Evolutionary conservation across 2,888 invertebrate genomes (phyloP).

Genomic region (Andrena camellia): DNA sequence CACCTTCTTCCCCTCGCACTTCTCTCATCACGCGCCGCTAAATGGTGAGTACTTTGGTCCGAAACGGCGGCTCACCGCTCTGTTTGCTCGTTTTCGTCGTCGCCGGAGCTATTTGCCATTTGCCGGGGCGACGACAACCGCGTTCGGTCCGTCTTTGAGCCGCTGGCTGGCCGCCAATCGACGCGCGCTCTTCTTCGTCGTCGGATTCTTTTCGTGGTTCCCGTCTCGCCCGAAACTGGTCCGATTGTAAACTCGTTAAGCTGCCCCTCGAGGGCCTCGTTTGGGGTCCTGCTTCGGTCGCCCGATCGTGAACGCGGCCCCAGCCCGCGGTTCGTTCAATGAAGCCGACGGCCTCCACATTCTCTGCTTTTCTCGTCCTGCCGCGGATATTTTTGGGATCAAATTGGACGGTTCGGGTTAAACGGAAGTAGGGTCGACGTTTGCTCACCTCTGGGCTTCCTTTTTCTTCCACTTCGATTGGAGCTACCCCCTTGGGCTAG

Average conservation of each 20-base stretch:
- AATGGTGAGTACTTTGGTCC: slow-evolving; percentile 74
- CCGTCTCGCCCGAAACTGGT: slow-evolving; percentile 46
- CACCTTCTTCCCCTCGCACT: slow-evolving; percentile 81
- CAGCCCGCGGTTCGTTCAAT: slow-evolving; percentile 33
- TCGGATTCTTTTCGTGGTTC: slow-evolving; percentile 64
- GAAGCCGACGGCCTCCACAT: slow-evolving; percentile 50
- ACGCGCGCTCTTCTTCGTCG: slow-evolving; percentile 21
- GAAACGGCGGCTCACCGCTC: background rate
- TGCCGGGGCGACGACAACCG: slow-evolving; percentile 58
- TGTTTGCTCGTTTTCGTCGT: slow-evolving; percentile 20
- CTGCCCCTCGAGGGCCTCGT: background rate
- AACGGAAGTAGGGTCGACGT: slow-evolving; percentile 18
- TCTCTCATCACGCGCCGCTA: slow-evolving; percentile 81
- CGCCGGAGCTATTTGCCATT: slow-evolving; percentile 50
- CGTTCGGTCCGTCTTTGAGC: slow-evolving; percentile 59
- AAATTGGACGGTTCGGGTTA: slow-evolving; percentile 28
- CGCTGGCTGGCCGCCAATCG: slow-evolving; percentile 65
- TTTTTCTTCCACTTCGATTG: background rate
- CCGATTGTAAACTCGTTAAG: slow-evolving; percentile 37
- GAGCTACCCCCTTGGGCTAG: background rate
- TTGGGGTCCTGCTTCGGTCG: background rate
- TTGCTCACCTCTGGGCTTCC: background rate
- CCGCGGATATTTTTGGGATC: slow-evolving; percentile 31
- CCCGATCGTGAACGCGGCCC: slow-evolving; percentile 18
- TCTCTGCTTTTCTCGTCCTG: slow-evolving; percentile 21